Evolutionary conservation across 2,888 invertebrate species (phyloP), one percentile per base, ranked within the genome.

Genomic region (Cryptosula pallasiana): DNA sequence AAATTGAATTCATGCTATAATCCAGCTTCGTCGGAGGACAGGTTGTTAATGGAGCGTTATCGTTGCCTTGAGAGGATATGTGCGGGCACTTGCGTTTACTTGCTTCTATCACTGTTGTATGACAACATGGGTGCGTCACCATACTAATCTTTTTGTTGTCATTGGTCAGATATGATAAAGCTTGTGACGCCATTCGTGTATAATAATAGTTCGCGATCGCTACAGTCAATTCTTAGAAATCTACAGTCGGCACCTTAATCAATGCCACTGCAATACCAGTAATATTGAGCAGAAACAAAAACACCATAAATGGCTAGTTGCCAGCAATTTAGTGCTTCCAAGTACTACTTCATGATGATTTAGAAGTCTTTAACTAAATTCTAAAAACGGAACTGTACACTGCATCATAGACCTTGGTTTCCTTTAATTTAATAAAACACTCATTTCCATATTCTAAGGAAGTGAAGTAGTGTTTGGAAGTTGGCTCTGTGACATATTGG

Each of bases 41-140:
- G n/a, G n/a, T n/a, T 45, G 45, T 20, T 13, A 45, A 5, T 5
- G 45, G 5, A 20, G 45, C 45, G 9, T 45, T 5, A 20, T 45
- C 20, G 45, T 45, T 45, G 45, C 45, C 45, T 45, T 45, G 45
- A 45, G 45, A 45, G 45, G 45, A 45, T 13, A 45, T 45, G 45
- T 45, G 20, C 9, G 5, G 45, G 45, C 5, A 45, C 45, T 45
- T 45, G 45, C 45, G 45, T 20, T 45, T 20, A 45, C 45, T 45
- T 20, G 45, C 45, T 45, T 45, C 45, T 45, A 45, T 45, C 45
- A 45, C 45, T 45, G 5, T 1, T 29, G 63, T 63, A 63, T 63
- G 63, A 63, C 63, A 27, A 32, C 63, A 63, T 34, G 9, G 27
- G 32, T 63, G 63, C 63, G 63, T 63, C 63, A 63, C 32, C 13